These are phyloP conservation scores for Lucinisca nassula DNA, from an alignment of 2,888 invertebrate species.

Conservation along the genomic window DNA sequence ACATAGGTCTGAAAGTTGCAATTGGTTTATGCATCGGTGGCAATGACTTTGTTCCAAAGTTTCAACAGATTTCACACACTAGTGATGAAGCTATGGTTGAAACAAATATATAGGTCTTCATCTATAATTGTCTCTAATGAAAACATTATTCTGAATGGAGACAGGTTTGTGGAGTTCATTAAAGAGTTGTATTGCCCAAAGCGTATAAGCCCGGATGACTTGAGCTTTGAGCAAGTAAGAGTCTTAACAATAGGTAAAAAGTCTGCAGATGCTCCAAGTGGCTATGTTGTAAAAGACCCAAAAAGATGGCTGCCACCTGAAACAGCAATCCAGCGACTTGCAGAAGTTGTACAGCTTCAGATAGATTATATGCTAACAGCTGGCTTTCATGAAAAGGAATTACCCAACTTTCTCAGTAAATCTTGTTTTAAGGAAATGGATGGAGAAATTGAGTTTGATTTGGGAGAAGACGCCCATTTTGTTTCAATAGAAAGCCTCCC, in stretches of 20 bases:
- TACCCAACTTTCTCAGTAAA: neutral
- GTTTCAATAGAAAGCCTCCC: neutral
- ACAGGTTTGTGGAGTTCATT: neutral
- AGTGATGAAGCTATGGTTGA: neutral
- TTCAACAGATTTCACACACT: conserved; percentile 16
- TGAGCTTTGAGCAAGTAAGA: conserved; percentile 15
- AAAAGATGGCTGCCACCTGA: conserved; percentile 22
- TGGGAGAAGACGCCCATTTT: neutral
- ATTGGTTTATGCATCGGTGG: conserved; percentile 42
- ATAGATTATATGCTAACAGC: conserved; percentile 16
- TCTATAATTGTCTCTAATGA: neutral
- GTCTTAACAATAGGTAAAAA: conserved; percentile 14
- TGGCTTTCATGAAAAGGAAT: neutral
- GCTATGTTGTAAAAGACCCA: conserved; percentile 3
- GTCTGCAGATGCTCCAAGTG: neutral
- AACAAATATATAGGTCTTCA: neutral
- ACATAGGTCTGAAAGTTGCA: conserved; percentile 32
- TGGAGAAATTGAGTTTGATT: neutral
- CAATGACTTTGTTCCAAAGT: conserved; percentile 49
- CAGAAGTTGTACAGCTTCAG: conserved; percentile 16
- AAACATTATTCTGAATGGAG: neutral
- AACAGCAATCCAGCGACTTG: conserved; percentile 4
- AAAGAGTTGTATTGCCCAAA: conserved; percentile 19
- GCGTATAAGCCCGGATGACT: neutral
- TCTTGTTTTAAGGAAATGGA: neutral